Percentiles rank a stretch among this genome's conserved stretches.
Conservation (phyloP, 2,888 invertebrate species). For the Amphipoea oculea region DNA sequence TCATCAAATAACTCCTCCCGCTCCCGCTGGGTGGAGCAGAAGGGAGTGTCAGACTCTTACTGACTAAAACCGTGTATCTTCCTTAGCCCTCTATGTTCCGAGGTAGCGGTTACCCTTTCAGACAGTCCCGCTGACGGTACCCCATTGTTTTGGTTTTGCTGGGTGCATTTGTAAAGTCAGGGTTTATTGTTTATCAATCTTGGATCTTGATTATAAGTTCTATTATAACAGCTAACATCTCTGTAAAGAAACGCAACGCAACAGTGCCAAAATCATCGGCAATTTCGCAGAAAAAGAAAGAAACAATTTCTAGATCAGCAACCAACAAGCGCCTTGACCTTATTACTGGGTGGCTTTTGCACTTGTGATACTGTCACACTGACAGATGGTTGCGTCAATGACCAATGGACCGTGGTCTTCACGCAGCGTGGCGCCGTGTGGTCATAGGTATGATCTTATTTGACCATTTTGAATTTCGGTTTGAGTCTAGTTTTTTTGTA, state of each 20-base stretch:
- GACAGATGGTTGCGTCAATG: constrained; percentile 53
- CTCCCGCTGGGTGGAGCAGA: no score
- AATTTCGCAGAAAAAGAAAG: constrained; percentile 35
- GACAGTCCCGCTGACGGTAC: no score
- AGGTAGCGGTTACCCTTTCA: no score
- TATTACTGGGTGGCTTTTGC: constrained; percentile 39
- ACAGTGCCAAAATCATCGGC: constrained; percentile 2
- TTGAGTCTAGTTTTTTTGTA: no score
- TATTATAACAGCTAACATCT: neutral
- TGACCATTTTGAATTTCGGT: neutral
- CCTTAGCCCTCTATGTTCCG: no score
- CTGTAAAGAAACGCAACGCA: constrained; percentile 8
- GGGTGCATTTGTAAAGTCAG: neutral
- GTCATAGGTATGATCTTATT: constrained; percentile 27
- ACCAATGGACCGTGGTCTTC: constrained; percentile 60
- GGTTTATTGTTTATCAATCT: neutral
- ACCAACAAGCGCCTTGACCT: constrained; percentile 57
- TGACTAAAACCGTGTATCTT: no score
- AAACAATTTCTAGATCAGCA: constrained; percentile 35
- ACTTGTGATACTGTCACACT: constrained; percentile 31
- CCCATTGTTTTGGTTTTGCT: neutral
- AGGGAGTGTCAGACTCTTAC: no score
- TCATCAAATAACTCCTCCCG: no score
- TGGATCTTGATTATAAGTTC: neutral
- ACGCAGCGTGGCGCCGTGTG: constrained; percentile 41